Evolutionary conservation across 2,113 vertebrate species (phyloP).

Genomic region (Marmota monax): DNA sequence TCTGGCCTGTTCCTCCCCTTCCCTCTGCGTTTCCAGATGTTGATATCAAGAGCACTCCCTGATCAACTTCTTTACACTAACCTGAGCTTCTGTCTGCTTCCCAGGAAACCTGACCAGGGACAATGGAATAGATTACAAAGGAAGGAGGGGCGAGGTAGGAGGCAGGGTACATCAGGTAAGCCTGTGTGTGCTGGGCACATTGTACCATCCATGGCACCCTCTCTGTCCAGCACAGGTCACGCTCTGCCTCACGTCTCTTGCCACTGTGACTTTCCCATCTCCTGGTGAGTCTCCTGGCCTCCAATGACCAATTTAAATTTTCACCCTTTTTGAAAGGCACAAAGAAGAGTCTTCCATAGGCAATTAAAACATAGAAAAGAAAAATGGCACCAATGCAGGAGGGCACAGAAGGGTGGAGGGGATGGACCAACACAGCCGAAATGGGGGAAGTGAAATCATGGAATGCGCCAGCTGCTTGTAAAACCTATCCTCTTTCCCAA

Average conservation of each 20-base stretch:
- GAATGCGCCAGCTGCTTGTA: not conserved
- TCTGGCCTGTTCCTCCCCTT: not conserved
- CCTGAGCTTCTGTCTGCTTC: not conserved
- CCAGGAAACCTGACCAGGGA: not conserved
- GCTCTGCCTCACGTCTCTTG: not conserved
- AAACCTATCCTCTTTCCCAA: not conserved
- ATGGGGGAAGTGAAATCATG: not conserved
- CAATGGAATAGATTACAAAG: not conserved
- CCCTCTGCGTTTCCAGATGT: not conserved
- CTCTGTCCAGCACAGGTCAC: not conserved
- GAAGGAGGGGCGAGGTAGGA: not conserved
- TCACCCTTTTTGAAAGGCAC: slow-evolving; percentile 1
- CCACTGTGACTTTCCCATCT: not conserved
- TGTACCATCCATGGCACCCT: too few relatives aligned
- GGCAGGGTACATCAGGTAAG: too few relatives aligned
- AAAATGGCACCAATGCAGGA: not conserved
- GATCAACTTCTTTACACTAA: not conserved
- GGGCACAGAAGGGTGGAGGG: not conserved
- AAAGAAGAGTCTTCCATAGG: not conserved
- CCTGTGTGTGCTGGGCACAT: too few relatives aligned
- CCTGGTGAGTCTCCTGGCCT: not conserved
- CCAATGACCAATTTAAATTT: not conserved
- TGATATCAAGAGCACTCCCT: not conserved
- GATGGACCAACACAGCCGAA: not conserved
- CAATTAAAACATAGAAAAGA: not conserved